Evolutionary conservation across 2,113 vertebrate genomes (phyloP).

Genomic region (Phrynosoma platyrhinos): DNA sequence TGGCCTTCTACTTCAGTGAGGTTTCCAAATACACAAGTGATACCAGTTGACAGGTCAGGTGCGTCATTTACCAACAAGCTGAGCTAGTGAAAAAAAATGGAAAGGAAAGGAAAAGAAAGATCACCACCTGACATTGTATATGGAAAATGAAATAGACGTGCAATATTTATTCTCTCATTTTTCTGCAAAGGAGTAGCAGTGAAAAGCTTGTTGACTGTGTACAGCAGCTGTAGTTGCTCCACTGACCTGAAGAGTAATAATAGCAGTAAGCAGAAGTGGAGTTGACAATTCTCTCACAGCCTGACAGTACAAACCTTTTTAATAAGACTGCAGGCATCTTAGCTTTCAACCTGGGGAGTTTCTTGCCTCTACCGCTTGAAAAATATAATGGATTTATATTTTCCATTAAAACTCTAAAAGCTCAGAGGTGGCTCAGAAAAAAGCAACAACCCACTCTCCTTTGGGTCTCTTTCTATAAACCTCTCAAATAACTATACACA

Average conservation of each 20-base stretch:
- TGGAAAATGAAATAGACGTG: background rate
- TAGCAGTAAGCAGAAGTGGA: background rate
- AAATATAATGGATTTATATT: slow-evolving; percentile 16
- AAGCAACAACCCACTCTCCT: no score
- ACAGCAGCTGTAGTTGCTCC: background rate
- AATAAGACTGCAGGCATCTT: background rate
- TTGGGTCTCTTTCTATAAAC: background rate
- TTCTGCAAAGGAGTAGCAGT: background rate
- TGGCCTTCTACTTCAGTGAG: slow-evolving; percentile 92
- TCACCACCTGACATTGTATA: rapidly evolving
- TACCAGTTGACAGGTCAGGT: slow-evolving; percentile 89
- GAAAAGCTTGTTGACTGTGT: background rate
- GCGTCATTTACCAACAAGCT: slow-evolving; percentile 91
- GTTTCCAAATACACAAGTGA: slow-evolving; percentile 95
- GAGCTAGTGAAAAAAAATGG: slow-evolving; percentile 79
- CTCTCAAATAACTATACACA: background rate
- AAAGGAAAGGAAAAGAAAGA: background rate
- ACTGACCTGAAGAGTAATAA: background rate
- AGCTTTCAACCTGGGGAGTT: background rate
- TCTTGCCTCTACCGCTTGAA: background rate
- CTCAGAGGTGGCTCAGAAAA: background rate
- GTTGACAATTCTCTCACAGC: background rate
- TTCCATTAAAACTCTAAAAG: background rate
- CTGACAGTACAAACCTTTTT: background rate
- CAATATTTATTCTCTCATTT: background rate